Base-by-base conservation (phyloP, 2,797 vertebrate species). In the Sciaenops ocellatus region DNA sequence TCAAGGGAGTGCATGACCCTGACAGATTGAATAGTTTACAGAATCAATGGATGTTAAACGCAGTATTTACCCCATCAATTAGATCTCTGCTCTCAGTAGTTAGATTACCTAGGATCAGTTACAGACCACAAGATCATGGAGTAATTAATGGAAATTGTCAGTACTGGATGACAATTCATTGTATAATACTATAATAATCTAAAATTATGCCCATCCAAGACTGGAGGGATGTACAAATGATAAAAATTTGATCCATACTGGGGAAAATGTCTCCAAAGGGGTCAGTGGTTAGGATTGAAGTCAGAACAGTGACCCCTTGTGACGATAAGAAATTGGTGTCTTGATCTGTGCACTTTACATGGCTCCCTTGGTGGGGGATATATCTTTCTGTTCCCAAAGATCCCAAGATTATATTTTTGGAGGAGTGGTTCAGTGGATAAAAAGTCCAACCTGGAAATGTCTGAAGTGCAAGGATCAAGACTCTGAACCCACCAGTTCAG, bases 271-370 rank as follows among this genome's bases (percentile, higher is more conserved):
- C 61, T 48, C 7, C 34, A 3, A 54, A 34, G 18, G 48, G 71
- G 20, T 75, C 38, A 4, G 7, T 41, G n/a, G 16, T 15, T 20
- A 7, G 38, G 2, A 18, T 42, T 57, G 24, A 63, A n/a, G n/a
- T n/a, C n/a, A n/a, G n/a, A n/a, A 41, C 74, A 75, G 70, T 1
- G 26, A 12, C 69, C 66, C 51, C 65, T 78, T 54, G 63, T 79
- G 76, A 38, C 42, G 1, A 16, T 8, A 48, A 38, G 22, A 13
- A 28, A 13, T 50, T 9, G 5, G 3, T 62, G 20, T 51, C 46
- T 67, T 24, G 2, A 44, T 48, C 54, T 61, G 30, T 44, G 13
- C 4, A 11, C n/a, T 66, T 46, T 11, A 42, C 22, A 34, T 46
- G 3, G n/a, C 0, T 24, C 17, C 11, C 70, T 11, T 28, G 55